A percentile compares a stretch with the other conserved stretches of the same genome.
Conservation (phyloP, 2,888 invertebrate genomes). For the Crematogaster levior region DNA sequence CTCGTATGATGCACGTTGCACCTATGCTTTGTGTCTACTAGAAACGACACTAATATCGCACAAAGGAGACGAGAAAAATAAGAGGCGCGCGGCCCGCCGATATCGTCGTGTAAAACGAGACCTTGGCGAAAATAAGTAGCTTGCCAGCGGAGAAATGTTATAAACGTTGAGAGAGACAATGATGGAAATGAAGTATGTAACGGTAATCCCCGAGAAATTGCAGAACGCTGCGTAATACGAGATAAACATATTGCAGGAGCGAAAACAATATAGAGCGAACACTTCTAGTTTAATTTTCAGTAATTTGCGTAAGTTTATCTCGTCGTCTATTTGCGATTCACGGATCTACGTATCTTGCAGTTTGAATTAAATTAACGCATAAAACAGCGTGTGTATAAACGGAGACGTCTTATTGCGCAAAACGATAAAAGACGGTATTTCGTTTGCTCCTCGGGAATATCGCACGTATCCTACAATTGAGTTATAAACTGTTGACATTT, state of each 20-base stretch:
- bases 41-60: constrained; percentile 27
- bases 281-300: constrained; percentile 2
- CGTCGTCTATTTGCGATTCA: background rate
- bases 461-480: background rate
- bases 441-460: background rate
- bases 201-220: constrained; percentile 1
- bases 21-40: constrained; percentile 42
- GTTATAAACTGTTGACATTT: background rate
- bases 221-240: background rate
- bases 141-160: background rate
- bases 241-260: too few relatives aligned
- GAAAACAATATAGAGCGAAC: background rate
- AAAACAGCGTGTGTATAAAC: background rate
- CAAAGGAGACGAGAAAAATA: background rate
- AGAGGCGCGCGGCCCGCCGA: background rate
- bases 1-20: constrained; percentile 36
- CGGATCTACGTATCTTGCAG: background rate
- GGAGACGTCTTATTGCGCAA: background rate
- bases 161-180: constrained; percentile 26
- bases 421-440: background rate
- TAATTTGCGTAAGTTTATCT: background rate
- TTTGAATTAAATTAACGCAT: constrained; percentile 1
- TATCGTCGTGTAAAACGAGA: constrained; percentile 9
- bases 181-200: constrained; percentile 26
- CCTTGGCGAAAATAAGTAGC: constrained; percentile 5